Base-by-base conservation (phyloP, 2,888 invertebrate genomes). In the Drosophila suboccidentalis region DNA sequence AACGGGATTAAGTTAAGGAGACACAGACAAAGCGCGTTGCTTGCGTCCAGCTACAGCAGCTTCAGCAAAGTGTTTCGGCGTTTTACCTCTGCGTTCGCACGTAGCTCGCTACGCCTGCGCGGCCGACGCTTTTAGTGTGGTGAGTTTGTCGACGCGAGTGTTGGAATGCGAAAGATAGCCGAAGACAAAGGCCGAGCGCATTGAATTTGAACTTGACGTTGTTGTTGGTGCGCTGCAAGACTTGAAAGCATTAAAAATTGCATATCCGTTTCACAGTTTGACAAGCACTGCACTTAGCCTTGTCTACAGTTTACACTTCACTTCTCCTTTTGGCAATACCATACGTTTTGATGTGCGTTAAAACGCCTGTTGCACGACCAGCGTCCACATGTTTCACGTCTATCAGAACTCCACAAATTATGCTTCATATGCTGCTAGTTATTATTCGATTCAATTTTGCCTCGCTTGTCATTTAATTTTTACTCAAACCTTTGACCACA, bases 1-100 rank as follows among this genome's bases (percentile, higher is more conserved):
- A 49, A 66, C 67, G 68, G 50, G 53, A 63, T 43, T 34, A 67
- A 62, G 47, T 68, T 44, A 32, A 61, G 59, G 63, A 43, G 41
- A 55, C 67, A 55, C 67, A 64, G 43, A 60, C 71, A 64, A 75
- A 81, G 86, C 81, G 89, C 82, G 81, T 71, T 80, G 83, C 90
- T 89, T 90, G 84, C 87, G 90, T 90, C 86, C 90, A 78, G 82
- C 86, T 90, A 78, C 86, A 91, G 81, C 87, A 82, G 90, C 87
- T 91, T 79, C 82, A 91, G 72, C 85, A 79, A 90, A 91, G 86
- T 91, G 90, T 84, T 82, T 86, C 68, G 71, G 67, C 66, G 67
- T 50, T 71, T 67, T 51, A 59, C 57, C 67, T 73, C 75, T 69
- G 67, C 67, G 71, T 68, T 62, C 59, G 78, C 71, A 73, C 65